Base-by-base conservation (phyloP, 1,140 invertebrate genomes). In the Euborellia annulipes region DNA sequence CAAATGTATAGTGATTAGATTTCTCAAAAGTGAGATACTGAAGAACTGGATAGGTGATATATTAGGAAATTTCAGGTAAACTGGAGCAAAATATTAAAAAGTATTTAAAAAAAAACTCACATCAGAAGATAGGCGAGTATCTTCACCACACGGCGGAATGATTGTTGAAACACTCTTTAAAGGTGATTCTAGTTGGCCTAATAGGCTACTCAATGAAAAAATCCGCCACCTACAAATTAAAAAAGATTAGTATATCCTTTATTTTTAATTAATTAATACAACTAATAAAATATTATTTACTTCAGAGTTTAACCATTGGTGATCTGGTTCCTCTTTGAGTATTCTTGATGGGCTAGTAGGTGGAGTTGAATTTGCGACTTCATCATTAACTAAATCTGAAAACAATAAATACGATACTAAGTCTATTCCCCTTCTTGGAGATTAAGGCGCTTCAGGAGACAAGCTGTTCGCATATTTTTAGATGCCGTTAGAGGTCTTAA, bases 171-270 rank as follows among this genome's bases (percentile, higher is more conserved):
- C 23, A 14, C 54, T 51, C 59, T 73, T 75, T 11, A 69, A 55
- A 0, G 74, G 74, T 18, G 72, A 76, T 53, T 86, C 85, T 36
- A 86, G 62, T 54, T 85, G 82, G 0, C 79, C 80, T 38, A 87
- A 65, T 58, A 88, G 76, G 61, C 78, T 83, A 55, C 79, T 84
- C 30, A 88, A 67, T 16, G 82, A 86, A 66, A 84, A n/a, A 86
- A 61, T 88, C 83, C 45, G 76, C 78, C 17, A 82, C 76, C 57
- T 60, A 42, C 52, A 52, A 46, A 46, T 37, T 21, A 36, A 43
- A 43, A 20, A 1, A 2, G 3, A 21, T 14, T 41, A 41, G 14
- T 14, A 13, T n/a, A 45, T 30, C 17, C 9, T 23, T 30, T 27
- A 34, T 4, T 9, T 16, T 21, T 4, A 17, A 18, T 20, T 22